Base-by-base conservation (phyloP, 2,888 invertebrate species). In the Prosapia bicincta region DNA sequence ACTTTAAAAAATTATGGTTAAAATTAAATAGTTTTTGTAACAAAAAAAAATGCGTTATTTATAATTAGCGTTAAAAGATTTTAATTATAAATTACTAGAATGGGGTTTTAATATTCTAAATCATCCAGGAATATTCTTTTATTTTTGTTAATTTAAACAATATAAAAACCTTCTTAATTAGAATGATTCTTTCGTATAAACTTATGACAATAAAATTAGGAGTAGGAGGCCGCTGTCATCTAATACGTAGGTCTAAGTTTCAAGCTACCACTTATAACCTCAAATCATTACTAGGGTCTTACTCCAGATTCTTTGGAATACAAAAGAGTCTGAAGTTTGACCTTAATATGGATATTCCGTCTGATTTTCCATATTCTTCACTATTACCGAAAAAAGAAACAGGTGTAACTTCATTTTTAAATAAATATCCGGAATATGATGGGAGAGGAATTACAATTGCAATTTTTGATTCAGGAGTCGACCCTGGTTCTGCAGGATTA, bases 401-500 rank as follows among this genome's bases (percentile, higher is more conserved):
- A 28, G 96, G 95, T 77, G 96, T 96, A 10, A 88, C 90, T 68
- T 91, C 92, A 78, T 98, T 98, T 87, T 85, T 97, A 78, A 90
- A 89, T 81, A 97, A 96, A 88, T 92, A 96, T 87, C 94, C 97
- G 0, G 89, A 91, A 74, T 97, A 92, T 84, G 97, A 99, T 89
- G 99, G 99, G 65, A 89, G 96, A 83, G 94, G 92, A 82, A 92
- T 95, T 72, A 88, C 94, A 80, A 97, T 99, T 84, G 99, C 98
- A 66, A 94, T 99, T 84, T 92, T 99, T 82, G 99, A 99, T 87
- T 98, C 98, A 2, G 99, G 99, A 9, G 95, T 99, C 74, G 99
- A 99, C 88, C 98, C 99, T 26, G 96, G 95, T 69, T 97, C 97
- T 9, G 91, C 93, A 79, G 99, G 99, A 78, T 89, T 99, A 81